Conservation (phyloP, 2,113 vertebrate species). For the pig (Sus scrofa) region T2T-Sscrofa CM000812.6:155891501-155892000, state of each 20-base stretch:
- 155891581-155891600: not conserved
- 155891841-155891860: not conserved
- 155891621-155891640: not conserved
- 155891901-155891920: no score
- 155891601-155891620: not conserved
- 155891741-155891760: not conserved
- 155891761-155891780: not conserved
- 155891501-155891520: not conserved
- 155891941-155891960: not conserved
- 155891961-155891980: not conserved
- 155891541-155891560: not conserved
- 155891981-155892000: not conserved
- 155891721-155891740: not conserved
- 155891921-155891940: not conserved
- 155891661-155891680: not conserved
- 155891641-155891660: not conserved
- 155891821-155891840: not conserved
- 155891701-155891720: not conserved
- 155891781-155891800: not conserved
- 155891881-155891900: not conserved
- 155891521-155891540: not conserved
- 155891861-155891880: not conserved
- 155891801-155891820: not conserved
- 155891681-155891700: not conserved
- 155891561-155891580: not conserved